Conservation (phyloP, 2,888 invertebrate species). For the Mimumesa dahlbomi region DNA sequence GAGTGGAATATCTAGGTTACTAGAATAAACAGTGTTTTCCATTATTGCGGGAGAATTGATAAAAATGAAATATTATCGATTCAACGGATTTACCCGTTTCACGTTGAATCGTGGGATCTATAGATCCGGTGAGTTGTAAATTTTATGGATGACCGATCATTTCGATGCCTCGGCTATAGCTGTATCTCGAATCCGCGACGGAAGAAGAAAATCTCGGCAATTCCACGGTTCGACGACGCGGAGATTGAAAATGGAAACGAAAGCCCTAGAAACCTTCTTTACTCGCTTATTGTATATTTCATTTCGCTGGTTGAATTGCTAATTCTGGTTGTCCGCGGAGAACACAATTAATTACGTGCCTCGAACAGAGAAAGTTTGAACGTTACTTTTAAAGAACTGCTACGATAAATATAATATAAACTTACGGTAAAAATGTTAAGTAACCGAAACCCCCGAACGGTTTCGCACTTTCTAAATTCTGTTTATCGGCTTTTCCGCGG, state of each 20-base stretch:
- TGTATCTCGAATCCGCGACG: background rate
- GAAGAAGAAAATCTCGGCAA: background rate
- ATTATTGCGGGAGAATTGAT: too few relatives aligned
- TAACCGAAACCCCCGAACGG: too few relatives aligned
- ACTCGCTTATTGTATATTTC: background rate
- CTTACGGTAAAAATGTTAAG: too few relatives aligned
- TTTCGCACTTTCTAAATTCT: too few relatives aligned
- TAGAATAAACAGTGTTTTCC: background rate
- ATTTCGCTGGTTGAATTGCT: background rate
- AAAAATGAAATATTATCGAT: background rate
- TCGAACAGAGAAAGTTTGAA: too few relatives aligned
- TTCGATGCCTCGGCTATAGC: background rate
- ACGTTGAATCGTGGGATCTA: background rate
- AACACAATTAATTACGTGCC: too few relatives aligned
- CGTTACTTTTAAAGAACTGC: too few relatives aligned
- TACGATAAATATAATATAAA: too few relatives aligned
- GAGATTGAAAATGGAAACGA: background rate
- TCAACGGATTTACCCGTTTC: background rate
- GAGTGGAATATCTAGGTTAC: background rate
- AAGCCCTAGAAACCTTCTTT: background rate
- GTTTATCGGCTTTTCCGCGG: too few relatives aligned
- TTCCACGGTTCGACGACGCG: background rate
- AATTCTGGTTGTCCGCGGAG: too few relatives aligned
- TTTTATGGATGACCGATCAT: slow-evolving; percentile 3
- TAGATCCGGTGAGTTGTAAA: background rate